Base-by-base conservation (phyloP, 1,140 invertebrate species). In the Drosophila micromelanica region DNA sequence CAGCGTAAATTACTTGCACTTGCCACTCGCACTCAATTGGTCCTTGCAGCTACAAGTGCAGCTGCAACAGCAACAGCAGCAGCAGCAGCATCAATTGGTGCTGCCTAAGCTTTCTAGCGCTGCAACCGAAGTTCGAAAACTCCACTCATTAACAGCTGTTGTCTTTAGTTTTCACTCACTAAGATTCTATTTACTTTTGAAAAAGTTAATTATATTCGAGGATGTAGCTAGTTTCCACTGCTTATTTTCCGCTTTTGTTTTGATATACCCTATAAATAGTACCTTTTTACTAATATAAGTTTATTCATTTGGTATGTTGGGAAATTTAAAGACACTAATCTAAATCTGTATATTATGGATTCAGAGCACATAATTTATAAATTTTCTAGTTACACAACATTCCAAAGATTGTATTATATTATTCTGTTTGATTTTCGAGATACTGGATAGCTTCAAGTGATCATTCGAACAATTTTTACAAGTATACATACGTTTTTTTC, bases 91-190 rank as follows among this genome's bases (percentile, higher is more conserved):
- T 20, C 30, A 35, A 30, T 38, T 38, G 63, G 43, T 35, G 38
- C 13, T 54, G 38, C 37, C 30, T 5, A 55, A 64, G 40, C 45
- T 23, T 49, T 59, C 30, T 42, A 15, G 27, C 20, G 3, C 27
- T 30, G 49, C n/a, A 12, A 11, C 30, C 17, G 30, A 56, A 64
- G 59, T 63, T 62, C 7, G 37, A 64, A 86, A 87, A 79, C 84
- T 89, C 48, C 59, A 77, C 79, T 87, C 82, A 89, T 84, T 89
- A 87, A 69, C 79, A 87, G 76, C 79, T 87, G 82, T 89, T 87
- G 82, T 87, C 79, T 84, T 82, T 84, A 76, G 82, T 68, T 89
- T 81, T 68, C 43, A 63, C 65, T 75, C 59, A 43, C 63, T 54
- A 67, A 63, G 84, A 89, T 82, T 89, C 68, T 84, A 70, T 89